Evolutionary conservation across 2,113 vertebrate genomes (phyloP).

Genomic region (Ailurus styani): DNA sequence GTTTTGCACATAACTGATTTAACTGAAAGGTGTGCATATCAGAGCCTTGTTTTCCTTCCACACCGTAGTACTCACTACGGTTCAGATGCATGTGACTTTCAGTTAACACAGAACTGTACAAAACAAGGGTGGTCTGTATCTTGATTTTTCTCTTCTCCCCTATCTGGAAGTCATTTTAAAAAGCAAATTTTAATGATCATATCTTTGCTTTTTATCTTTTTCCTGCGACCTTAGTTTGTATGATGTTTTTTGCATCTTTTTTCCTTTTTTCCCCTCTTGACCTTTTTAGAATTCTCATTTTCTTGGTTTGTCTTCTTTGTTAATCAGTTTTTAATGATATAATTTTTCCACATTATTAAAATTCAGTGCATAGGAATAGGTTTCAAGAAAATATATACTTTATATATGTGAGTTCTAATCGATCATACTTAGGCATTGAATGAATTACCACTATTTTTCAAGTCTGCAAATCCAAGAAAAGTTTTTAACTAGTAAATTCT

Average conservation of each 20-base stretch:
- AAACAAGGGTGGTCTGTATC: background rate
- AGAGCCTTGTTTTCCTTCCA: background rate
- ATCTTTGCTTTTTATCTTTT: background rate
- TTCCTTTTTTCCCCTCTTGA: background rate
- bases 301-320: background rate
- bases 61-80: accelerated
- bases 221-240: background rate
- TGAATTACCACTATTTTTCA: background rate
- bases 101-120: background rate
- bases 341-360: background rate
- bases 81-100: accelerated
- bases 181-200: background rate
- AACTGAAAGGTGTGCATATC: background rate
- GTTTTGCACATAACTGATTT: background rate
- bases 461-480: background rate
- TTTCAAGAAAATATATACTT: background rate
- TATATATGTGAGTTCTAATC: background rate
- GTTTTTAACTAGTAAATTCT: background rate
- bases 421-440: background rate
- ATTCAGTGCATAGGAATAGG: background rate
- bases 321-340: background rate
- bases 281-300: background rate
- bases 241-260: background rate
- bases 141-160: background rate
- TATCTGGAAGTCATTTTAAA: background rate